Conservation (phyloP, 2,797 vertebrate species). For the Paedocypris micromegethes region DNA sequence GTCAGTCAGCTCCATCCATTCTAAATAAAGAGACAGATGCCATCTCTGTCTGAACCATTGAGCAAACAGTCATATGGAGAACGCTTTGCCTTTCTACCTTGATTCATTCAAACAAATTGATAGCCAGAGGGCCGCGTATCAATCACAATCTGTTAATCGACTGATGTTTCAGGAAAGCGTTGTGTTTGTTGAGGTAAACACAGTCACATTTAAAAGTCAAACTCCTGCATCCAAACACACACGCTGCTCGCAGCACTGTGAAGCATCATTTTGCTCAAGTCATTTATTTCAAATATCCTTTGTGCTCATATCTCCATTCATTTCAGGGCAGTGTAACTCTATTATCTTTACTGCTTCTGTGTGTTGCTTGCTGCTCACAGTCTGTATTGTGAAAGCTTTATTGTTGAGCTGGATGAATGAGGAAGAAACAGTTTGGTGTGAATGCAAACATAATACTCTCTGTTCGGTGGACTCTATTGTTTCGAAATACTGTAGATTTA, state of each 20-base stretch:
- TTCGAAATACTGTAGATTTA: too few relatives aligned
- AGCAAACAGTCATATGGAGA: slow-evolving; percentile 69
- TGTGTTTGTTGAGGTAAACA: background rate
- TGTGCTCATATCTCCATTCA: slow-evolving; percentile 9
- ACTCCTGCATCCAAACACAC: slow-evolving; percentile 10
- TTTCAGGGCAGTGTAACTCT: slow-evolving; percentile 1
- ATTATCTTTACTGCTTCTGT: slow-evolving; percentile 4
- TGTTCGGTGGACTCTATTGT: background rate
- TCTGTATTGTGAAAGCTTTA: slow-evolving; percentile 1
- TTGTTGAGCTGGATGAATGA: background rate
- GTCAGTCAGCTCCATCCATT: slow-evolving; percentile 19
- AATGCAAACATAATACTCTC: slow-evolving; percentile 24
- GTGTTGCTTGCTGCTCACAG: background rate
- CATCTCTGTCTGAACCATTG: slow-evolving; percentile 54
- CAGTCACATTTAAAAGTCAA: slow-evolving; percentile 11
- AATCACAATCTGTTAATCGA: background rate
- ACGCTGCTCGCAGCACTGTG: slow-evolving; percentile 12
- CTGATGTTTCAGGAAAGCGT: slow-evolving; percentile 1
- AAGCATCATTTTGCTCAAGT: slow-evolving; percentile 13
- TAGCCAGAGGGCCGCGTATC: slow-evolving; percentile 44
- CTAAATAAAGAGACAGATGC: slow-evolving; percentile 16
- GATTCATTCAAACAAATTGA: slow-evolving; percentile 50
- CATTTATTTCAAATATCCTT: slow-evolving; percentile 21
- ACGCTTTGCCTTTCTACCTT: slow-evolving; percentile 57
- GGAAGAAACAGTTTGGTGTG: slow-evolving; percentile 23